A percentile compares a stretch with the other conserved stretches of the same genome.
These are phyloP conservation scores for Pachymerium ferrugineum DNA, from an alignment of 2,888 invertebrate genomes.

Conservation along the genomic window DNA sequence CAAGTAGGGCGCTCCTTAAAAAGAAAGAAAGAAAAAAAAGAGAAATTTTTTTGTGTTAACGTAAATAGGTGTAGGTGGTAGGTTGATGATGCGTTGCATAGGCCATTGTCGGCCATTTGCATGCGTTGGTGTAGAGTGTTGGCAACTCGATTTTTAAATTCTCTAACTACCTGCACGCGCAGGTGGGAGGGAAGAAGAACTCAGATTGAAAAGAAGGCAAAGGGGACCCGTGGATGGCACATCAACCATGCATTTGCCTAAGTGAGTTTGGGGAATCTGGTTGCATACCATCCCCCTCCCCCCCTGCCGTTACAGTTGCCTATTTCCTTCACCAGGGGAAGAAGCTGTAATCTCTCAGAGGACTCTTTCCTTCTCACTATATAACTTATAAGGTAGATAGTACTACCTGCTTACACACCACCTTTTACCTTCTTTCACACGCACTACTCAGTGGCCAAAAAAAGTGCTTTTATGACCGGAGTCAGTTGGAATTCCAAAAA, in stretches of 20 bases:
- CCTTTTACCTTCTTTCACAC: slow-evolving; percentile 2
- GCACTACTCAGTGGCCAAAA: not conserved
- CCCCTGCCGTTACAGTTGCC: not conserved
- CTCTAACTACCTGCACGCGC: not conserved
- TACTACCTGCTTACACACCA: not conserved
- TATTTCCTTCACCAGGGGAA: not conserved
- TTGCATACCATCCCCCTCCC: too few species aligned
- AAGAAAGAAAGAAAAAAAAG: too few species aligned
- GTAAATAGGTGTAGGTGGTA: not conserved
- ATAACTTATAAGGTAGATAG: slow-evolving; percentile 2
- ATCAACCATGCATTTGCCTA: slow-evolving; percentile 8
- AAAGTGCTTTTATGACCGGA: not conserved
- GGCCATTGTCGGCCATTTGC: not conserved
- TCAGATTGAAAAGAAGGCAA: not conserved
- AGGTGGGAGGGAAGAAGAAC: slow-evolving; percentile 13
- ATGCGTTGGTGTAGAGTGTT: not conserved
- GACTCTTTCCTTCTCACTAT: not conserved
- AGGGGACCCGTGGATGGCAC: slow-evolving; percentile 1
- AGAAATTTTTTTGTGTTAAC: too few species aligned
- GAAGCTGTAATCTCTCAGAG: not conserved
- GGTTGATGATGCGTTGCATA: not conserved
- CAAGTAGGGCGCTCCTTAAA: too few species aligned
- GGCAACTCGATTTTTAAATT: slow-evolving; percentile 8
- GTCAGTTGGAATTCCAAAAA: slow-evolving; percentile 1
- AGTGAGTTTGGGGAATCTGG: slow-evolving; percentile 8